Evolutionary conservation across 2,888 invertebrate genomes (phyloP).

Genomic region (Caprella mutica): DNA sequence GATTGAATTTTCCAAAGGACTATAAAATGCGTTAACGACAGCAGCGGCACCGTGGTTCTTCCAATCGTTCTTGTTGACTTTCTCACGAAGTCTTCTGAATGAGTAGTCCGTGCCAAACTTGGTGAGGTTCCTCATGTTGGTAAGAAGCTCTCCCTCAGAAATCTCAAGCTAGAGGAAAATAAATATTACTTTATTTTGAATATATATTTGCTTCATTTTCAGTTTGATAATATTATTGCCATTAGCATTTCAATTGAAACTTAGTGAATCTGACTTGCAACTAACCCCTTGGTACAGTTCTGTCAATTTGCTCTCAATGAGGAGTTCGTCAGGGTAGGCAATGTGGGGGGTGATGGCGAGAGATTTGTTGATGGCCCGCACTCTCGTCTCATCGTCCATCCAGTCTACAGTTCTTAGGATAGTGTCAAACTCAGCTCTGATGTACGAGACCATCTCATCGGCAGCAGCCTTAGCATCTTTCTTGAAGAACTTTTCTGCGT

Average conservation of each 20-base stretch:
- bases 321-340: slow-evolving; percentile 80
- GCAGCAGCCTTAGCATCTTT: slow-evolving; percentile 72
- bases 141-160: slow-evolving; percentile 56
- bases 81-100: slow-evolving; percentile 61
- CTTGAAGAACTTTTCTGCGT: slow-evolving; percentile 76
- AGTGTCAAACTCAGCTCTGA: slow-evolving; percentile 66
- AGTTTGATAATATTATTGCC: neutral
- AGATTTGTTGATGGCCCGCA: slow-evolving; percentile 65
- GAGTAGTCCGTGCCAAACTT: slow-evolving; percentile 68
- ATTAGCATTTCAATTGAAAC: neutral
- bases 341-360: slow-evolving; percentile 76
- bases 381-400: slow-evolving; percentile 77
- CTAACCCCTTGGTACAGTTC: slow-evolving; percentile 62
- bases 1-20: slow-evolving; percentile 72
- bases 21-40: slow-evolving; percentile 75
- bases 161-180: slow-evolving; percentile 52
- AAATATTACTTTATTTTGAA: slow-evolving; percentile 34
- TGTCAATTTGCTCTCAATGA: slow-evolving; percentile 66
- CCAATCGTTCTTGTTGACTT: slow-evolving; percentile 77
- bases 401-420: slow-evolving; percentile 67
- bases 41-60: slow-evolving; percentile 70
- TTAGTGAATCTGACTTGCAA: slow-evolving; percentile 16
- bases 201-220: neutral
- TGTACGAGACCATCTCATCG: slow-evolving; percentile 74
- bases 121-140: slow-evolving; percentile 63